Base-by-base conservation (phyloP, 2,797 vertebrate genomes). In the Rhynchonycteris naso region DNA sequence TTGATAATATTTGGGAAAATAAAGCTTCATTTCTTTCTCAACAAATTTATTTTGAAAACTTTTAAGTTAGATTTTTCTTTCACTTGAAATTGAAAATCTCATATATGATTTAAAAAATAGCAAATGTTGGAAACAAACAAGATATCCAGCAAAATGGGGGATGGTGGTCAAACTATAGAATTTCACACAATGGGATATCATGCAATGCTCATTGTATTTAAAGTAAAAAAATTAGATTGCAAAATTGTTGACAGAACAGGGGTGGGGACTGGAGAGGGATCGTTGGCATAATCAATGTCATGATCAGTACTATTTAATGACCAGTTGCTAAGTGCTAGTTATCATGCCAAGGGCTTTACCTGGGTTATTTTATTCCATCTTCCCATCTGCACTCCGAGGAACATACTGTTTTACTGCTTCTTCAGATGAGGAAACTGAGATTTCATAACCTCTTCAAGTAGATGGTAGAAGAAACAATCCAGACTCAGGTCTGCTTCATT, bases 361-460 rank as follows among this genome's bases (percentile, higher is more conserved):
- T 82, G 28, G 1, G 21, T 66, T 84, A 33, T n/a, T 80, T 90
- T 30, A 38, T 83, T 66, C 30, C 26, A 1, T 61, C 21, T 61
- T 19, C 19, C 21, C 30, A 59, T 1, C 56, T 18, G 81, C n/a
- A 78, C 12, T 72, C 22, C 13, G 71, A 59, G 18, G 56, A 80
- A 21, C 59, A 12, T 50, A 13, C 13, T 86, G 16, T 38, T 81
- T 95, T 52, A 78, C 5, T 83, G 18, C 61, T 71, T 88, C 80
- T 72, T 56, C 8, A 50, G 71, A 38, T 43, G 76, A 92, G n/a
- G 85, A 88, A 82, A 18, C 71, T 33, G 58, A 91, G 66, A 79
- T 93, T 93, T 79, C 43, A 33, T 65, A 94, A 86, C 22, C 58
- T 66, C 56, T 65, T 90, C 65, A 75, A 35, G 47, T 69, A 33